Conservation (phyloP, 2,888 invertebrate species). For the Cecidostiba fungosa region DNA sequence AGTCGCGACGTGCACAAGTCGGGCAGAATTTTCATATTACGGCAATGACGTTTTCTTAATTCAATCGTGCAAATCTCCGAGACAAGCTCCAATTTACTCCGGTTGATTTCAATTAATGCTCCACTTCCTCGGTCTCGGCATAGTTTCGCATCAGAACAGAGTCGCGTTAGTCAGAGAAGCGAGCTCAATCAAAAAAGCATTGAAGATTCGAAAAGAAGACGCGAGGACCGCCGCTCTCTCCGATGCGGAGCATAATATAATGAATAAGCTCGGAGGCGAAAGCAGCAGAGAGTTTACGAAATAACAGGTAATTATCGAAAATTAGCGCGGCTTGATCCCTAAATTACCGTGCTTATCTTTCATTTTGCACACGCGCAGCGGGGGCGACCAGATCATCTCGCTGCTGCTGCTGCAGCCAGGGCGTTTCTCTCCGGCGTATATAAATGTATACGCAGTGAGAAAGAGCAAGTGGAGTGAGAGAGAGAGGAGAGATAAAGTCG, state of each 20-base stretch:
- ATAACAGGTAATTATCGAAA: slow-evolving; percentile 57
- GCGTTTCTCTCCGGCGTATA: slow-evolving; percentile 22
- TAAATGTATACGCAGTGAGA: not conserved
- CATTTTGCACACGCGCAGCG: slow-evolving; percentile 42
- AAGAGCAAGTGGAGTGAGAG: not conserved
- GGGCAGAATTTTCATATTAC: not conserved
- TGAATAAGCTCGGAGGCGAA: not conserved
- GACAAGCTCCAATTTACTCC: slow-evolving; percentile 18
- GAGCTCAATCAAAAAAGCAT: slow-evolving; percentile 1
- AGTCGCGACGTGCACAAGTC: not conserved
- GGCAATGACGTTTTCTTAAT: slow-evolving; percentile 23
- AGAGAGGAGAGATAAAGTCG: slow-evolving; percentile 39
- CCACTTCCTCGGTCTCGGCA: not conserved
- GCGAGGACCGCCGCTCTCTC: too few relatives aligned
- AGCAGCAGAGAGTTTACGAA: slow-evolving; percentile 42
- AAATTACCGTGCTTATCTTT: slow-evolving; percentile 56
- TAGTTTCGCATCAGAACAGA: too few relatives aligned
- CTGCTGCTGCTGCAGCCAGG: not conserved
- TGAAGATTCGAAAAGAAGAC: too few relatives aligned
- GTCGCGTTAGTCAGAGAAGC: not conserved
- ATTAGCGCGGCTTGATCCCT: slow-evolving; percentile 51
- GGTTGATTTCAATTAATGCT: slow-evolving; percentile 13
- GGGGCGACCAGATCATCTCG: not conserved
- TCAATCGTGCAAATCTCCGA: not conserved
- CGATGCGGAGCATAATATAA: not conserved